Conservation (phyloP, 2,797 vertebrate genomes). For the Alca torda region DNA sequence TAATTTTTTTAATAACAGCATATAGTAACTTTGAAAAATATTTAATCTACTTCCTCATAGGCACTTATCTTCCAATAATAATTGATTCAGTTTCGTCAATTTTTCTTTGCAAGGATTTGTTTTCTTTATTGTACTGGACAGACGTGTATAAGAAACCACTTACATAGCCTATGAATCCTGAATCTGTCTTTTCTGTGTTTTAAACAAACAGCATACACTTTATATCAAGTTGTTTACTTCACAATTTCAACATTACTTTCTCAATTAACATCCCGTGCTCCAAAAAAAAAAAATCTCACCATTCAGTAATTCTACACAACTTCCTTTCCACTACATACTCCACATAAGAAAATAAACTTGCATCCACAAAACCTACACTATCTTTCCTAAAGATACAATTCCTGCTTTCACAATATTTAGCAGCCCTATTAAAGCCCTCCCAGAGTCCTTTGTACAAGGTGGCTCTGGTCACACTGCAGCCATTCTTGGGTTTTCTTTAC, state of each 20-base stretch:
- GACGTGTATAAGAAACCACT: neutral
- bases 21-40: neutral
- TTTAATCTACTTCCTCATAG: neutral
- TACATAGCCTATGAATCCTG: neutral
- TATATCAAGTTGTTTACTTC: neutral
- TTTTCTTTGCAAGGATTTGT: neutral
- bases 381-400: neutral
- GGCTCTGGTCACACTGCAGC: neutral
- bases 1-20: neutral
- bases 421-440: neutral
- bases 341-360: neutral
- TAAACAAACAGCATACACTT: neutral
- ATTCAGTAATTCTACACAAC: neutral
- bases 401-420: neutral
- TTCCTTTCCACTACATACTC: neutral
- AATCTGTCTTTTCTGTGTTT: neutral
- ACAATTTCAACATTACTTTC: neutral
- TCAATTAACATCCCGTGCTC: neutral
- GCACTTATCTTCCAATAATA: neutral
- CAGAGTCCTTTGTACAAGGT: neutral
- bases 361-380: neutral
- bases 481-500: neutral
- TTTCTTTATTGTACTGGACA: neutral
- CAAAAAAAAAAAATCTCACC: neutral
- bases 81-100: neutral